phyloP scores from a whole-genome alignment of 2,113 vertebrate genomes.

The Tachycineta bicolor region DNA sequence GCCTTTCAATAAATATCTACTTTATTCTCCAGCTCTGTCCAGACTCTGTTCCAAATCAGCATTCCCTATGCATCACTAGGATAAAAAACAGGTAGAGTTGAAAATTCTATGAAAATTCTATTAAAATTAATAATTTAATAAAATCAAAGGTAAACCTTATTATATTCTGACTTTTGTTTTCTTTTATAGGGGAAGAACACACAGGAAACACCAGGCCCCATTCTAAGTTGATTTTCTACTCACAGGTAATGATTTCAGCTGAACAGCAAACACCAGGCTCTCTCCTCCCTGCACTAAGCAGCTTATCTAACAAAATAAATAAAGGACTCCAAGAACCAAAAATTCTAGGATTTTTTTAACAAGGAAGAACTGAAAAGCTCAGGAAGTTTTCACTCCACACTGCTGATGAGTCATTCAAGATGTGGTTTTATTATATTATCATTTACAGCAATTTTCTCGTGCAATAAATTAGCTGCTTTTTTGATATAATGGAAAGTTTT shows the following conservation, averaged over 20 bases:
- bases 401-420: neutral
- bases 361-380: neutral
- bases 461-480: neutral
- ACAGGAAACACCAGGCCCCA: neutral
- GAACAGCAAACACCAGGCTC: neutral
- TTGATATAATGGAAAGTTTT: neutral
- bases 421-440: neutral
- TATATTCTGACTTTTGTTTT: neutral
- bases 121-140: neutral
- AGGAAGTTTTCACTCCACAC: neutral
- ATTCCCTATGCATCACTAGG: too few species aligned
- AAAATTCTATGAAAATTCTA: neutral
- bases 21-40: too few species aligned
- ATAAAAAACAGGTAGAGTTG: neutral
- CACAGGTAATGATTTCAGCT: neutral
- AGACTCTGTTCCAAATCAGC: too few species aligned
- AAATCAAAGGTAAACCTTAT: neutral
- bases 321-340: neutral
- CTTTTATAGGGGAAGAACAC: neutral
- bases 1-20: too few species aligned
- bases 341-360: neutral
- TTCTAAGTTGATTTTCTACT: neutral
- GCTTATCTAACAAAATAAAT: neutral
- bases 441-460: neutral
- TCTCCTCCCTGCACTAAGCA: neutral